phyloP scores from a whole-genome alignment of 2,888 invertebrate species.

The Drosophila formosana region DNA sequence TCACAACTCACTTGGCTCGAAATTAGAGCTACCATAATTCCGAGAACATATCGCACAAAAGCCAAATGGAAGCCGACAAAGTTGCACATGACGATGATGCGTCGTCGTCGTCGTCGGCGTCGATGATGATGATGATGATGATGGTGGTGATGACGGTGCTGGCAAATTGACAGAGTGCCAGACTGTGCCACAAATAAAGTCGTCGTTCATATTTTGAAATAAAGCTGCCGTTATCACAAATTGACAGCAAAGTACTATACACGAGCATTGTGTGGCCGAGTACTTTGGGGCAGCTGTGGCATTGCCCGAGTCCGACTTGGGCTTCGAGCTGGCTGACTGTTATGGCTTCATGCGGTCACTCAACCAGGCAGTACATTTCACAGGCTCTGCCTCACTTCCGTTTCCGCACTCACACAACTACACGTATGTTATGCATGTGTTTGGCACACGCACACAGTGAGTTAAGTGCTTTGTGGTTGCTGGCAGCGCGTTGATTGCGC shows the following conservation, averaged over 20 bases:
- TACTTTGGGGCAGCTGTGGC: slow-evolving; percentile 57
- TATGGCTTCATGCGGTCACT: slow-evolving; percentile 67
- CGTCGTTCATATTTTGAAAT: slow-evolving; percentile 68
- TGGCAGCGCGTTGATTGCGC: slow-evolving; percentile 71
- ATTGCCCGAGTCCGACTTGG: slow-evolving; percentile 18
- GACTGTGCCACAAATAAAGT: slow-evolving; percentile 51
- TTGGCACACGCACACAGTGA: slow-evolving; percentile 48
- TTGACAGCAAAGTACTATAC: slow-evolving; percentile 68
- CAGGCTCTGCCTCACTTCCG: slow-evolving; percentile 55
- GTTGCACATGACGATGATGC: slow-evolving; percentile 23
- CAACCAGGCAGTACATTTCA: slow-evolving; percentile 57
- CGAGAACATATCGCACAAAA: slow-evolving; percentile 11
- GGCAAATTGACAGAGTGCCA: neutral
- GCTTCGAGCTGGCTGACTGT: slow-evolving; percentile 46
- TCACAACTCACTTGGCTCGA: slow-evolving; percentile 42
- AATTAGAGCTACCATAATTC: slow-evolving; percentile 18
- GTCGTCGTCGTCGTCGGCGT: too few species aligned
- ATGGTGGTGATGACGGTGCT: neutral
- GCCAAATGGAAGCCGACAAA: slow-evolving; percentile 11
- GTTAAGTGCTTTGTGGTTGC: slow-evolving; percentile 73
- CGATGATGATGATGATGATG: neutral
- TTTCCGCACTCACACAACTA: slow-evolving; percentile 32
- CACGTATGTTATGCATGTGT: slow-evolving; percentile 2
- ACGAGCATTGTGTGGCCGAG: slow-evolving; percentile 47
- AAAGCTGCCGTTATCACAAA: slow-evolving; percentile 74